Evolutionary conservation across 2,113 vertebrate genomes (phyloP).

Genomic region (Camarhynchus parvulus): DNA sequence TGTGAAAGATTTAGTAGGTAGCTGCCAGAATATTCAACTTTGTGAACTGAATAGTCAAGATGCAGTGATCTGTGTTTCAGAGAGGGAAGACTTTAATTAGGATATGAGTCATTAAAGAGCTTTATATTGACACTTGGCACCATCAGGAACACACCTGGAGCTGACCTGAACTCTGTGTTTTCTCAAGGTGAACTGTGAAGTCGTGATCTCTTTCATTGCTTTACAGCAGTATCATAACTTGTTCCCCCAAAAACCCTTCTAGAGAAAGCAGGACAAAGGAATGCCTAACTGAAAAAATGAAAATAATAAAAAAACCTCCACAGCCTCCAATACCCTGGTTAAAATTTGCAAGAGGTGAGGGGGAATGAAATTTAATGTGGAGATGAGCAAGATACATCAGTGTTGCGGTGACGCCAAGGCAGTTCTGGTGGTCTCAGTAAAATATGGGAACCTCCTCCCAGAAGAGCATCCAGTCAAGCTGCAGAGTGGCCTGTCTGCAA

Average conservation of each 20-base stretch:
- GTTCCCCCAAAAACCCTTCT: neutral
- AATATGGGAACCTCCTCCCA: neutral
- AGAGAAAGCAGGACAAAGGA: neutral
- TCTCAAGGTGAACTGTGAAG: neutral
- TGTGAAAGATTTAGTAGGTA: neutral
- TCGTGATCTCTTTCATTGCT: neutral
- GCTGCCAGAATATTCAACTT: neutral
- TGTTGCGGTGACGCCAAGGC: neutral
- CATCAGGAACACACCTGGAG: neutral
- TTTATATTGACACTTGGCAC: neutral
- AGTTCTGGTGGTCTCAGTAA: neutral
- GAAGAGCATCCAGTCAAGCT: neutral
- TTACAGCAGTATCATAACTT: neutral
- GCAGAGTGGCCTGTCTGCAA: neutral
- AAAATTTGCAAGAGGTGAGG: neutral
- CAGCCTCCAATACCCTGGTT: neutral
- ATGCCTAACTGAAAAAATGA: neutral
- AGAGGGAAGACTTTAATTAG: conserved; percentile 7
- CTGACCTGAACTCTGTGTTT: neutral
- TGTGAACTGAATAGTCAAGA: neutral
- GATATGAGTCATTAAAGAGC: neutral
- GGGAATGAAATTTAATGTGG: neutral
- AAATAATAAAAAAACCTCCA: no score
- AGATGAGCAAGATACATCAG: neutral
- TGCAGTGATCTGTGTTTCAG: neutral